These are phyloP conservation scores for Acanthacorydalis orientalis DNA, from an alignment of 2,888 invertebrate genomes.

Conservation along the genomic window DNA sequence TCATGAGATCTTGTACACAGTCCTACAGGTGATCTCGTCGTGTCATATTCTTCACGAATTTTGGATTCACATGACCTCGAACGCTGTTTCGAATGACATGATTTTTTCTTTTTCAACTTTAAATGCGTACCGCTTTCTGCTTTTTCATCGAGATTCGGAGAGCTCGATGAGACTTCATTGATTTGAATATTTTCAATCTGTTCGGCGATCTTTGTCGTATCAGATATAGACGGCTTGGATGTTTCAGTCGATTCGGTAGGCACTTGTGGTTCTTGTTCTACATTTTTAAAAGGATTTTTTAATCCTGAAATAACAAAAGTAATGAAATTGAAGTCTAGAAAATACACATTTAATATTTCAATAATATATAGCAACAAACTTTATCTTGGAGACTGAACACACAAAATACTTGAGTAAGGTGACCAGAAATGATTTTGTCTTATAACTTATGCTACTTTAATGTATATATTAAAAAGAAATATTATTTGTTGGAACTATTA, in stretches of 20 bases:
- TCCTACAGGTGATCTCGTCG: neutral
- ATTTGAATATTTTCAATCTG: constrained; percentile 33
- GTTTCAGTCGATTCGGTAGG: constrained; percentile 15
- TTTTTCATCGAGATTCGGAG: constrained; percentile 26
- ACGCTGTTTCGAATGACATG: neutral
- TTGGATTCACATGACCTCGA: neutral
- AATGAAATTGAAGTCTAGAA: too few relatives aligned
- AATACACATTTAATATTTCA: too few relatives aligned
- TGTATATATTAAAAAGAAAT: too few relatives aligned
- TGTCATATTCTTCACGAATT: neutral
- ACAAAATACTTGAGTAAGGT: too few relatives aligned
- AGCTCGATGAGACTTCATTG: constrained; percentile 48
- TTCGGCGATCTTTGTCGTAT: neutral
- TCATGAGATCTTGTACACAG: constrained; percentile 3
- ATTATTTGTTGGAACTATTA: too few relatives aligned
- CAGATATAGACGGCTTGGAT: too few relatives aligned
- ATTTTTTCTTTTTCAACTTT: neutral
- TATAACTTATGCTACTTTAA: too few relatives aligned
- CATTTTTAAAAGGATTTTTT: constrained; percentile 13
- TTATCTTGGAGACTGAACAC: too few relatives aligned
- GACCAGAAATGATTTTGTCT: too few relatives aligned
- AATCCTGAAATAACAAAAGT: too few relatives aligned
- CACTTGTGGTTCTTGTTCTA: constrained; percentile 21
- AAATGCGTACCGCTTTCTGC: neutral
- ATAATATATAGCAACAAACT: too few relatives aligned